Percentiles rank a stretch among this genome's conserved stretches.
Conservation (phyloP, 2,888 invertebrate species). For the Hanleya hanleyi region DNA sequence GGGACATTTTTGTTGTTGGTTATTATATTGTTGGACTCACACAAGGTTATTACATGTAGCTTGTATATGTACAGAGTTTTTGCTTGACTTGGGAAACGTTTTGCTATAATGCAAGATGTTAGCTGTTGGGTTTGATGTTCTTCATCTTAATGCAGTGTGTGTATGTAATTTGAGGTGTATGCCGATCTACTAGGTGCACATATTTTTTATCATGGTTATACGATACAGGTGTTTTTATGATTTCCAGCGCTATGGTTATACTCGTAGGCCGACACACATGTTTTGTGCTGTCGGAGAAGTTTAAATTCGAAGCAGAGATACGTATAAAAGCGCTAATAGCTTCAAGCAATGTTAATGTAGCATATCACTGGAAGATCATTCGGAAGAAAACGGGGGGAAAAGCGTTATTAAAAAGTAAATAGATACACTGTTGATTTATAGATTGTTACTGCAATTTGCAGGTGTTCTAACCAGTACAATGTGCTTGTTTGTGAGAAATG, state of each 20-base stretch:
- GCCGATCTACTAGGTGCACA: neutral
- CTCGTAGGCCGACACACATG: no score
- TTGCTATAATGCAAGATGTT: neutral
- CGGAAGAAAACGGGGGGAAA: neutral
- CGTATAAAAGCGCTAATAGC: no score
- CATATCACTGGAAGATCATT: neutral
- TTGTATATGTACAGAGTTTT: constrained; percentile 8
- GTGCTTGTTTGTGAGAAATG: neutral
- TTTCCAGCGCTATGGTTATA: no score
- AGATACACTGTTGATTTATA: constrained; percentile 7
- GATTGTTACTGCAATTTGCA: constrained; percentile 6
- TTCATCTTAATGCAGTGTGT: neutral
- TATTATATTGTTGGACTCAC: neutral
- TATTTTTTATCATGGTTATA: constrained; percentile 9
- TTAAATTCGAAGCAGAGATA: no score
- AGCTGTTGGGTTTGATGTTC: neutral
- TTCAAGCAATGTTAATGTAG: no score
- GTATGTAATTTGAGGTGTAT: constrained; percentile 1
- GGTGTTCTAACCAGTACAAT: neutral
- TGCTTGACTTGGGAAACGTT: neutral
- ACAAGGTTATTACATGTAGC: neutral
- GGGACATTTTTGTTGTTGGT: constrained; percentile 11
- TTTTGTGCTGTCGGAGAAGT: no score
- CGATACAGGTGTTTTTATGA: no score
- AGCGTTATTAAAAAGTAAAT: neutral